Base-by-base conservation (phyloP, 1,140 invertebrate species). In the Nylanderia fulva region DNA sequence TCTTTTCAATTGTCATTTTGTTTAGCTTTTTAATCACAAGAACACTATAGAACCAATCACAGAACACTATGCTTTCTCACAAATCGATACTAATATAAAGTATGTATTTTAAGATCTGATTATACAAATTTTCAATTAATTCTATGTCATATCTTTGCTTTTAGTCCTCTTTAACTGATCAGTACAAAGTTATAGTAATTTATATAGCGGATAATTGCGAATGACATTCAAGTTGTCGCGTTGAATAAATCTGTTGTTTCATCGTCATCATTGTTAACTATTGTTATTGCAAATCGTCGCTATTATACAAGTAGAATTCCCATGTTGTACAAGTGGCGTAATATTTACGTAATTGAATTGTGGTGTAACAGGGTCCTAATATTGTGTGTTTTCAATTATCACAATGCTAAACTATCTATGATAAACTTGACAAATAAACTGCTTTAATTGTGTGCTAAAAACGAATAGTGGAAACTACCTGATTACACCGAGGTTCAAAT, bases 11-110 rank as follows among this genome's bases (percentile, higher is more conserved):
- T 85, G 63, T 88, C 75, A 64, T 88, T 88, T 86, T 75, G 90
- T 89, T 93, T 93, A 92, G 94, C 94, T 95, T 92, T 86, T 94
- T 94, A 91, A 91, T 94, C 93, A 94, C 93, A 93, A 91, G 93
- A 92, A 94, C 91, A 94, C 94, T 94, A 91, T 91, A 88, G 92
- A 93, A 94, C 93, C 88, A 88, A 89, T 94, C 93, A 94, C 93
- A 90, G 85, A 92, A 94, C 93, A 95, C 93, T 90, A 93, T 89
- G 93, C 93, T 94, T 93, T 88, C 84, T 94, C 92, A 94, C 92
- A 75, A 83, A 76, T 56, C 45, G 39, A 61, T 72, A 63, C 29
- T n/a, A 8, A 77, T 39, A 24, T 39, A 24, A 54, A 29, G 2
- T 15, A 71, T 64, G 64, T 88, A 63, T 42, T 68, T 61, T 66